Conservation (phyloP, 53 echinoderm and acorn worm genomes). For the Temnopleurus reevesii region DNA sequence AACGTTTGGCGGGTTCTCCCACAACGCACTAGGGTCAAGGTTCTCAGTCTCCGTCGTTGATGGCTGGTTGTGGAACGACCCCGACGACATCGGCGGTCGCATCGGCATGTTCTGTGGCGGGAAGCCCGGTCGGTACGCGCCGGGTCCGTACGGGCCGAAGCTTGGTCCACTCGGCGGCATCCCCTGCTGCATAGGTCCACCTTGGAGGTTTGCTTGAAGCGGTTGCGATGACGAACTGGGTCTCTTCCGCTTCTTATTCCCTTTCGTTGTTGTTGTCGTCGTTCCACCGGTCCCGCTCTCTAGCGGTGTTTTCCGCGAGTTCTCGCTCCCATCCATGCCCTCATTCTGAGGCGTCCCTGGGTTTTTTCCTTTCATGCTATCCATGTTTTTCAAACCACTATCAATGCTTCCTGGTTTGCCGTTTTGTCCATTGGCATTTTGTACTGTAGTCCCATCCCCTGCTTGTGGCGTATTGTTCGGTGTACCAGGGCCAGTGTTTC, state of each 20-base stretch:
- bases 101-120: constrained; percentile 87
- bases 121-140: constrained; percentile 77
- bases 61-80: constrained; percentile 68
- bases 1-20: constrained; percentile 93
- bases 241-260: constrained; percentile 80
- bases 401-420: constrained; percentile 48
- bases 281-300: constrained; percentile 42
- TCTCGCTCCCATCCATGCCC: constrained; percentile 14
- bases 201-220: constrained; percentile 80
- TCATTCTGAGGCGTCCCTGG: constrained; percentile 63
- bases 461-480: constrained; percentile 50
- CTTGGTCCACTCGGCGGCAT: constrained; percentile 84
- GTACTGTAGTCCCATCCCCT: constrained; percentile 63
- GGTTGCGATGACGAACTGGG: constrained; percentile 80
- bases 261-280: constrained; percentile 44
- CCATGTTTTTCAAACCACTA: constrained; percentile 32
- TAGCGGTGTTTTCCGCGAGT: constrained; percentile 49
- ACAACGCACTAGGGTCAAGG: constrained; percentile 95
- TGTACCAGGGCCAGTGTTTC: constrained; percentile 49
- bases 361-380: constrained; percentile 48
- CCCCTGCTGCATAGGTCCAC: constrained; percentile 73
- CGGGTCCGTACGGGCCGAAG: constrained; percentile 82
- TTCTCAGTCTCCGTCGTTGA: constrained; percentile 96
- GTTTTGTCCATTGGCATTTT: constrained; percentile 63
- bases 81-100: constrained; percentile 74